Evolutionary conservation across 2,113 vertebrate genomes (phyloP).

Genomic region (Vulpes lagopus): DNA sequence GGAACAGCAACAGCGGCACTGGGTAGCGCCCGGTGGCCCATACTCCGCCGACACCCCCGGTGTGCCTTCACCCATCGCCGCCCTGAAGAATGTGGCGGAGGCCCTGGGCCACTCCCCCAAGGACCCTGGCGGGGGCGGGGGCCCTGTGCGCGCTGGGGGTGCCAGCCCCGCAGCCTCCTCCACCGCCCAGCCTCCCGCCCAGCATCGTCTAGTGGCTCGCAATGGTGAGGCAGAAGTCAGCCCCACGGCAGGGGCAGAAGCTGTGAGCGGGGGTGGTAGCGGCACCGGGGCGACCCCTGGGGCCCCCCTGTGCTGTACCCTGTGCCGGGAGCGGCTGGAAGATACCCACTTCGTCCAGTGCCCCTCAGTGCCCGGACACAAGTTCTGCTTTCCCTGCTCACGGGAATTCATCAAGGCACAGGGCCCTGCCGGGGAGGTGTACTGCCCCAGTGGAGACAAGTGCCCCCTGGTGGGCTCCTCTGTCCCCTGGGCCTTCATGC

Average conservation of each 20-base stretch:
- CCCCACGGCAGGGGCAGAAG: constrained; percentile 68
- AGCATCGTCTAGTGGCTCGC: constrained; percentile 88
- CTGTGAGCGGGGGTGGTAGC: constrained; percentile 61
- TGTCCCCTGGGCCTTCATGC: constrained; percentile 96
- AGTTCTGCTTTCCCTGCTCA: constrained; percentile 95
- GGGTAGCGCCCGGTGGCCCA: constrained; percentile 69
- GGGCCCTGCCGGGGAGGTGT: constrained; percentile 91
- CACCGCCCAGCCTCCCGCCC: constrained; percentile 87
- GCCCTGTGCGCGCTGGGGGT: constrained; percentile 86
- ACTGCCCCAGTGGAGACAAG: constrained; percentile 94
- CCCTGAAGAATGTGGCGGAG: constrained; percentile 92
- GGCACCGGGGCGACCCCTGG: constrained; percentile 83
- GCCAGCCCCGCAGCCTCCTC: constrained; percentile 90
- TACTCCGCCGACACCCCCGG: constrained; percentile 83
- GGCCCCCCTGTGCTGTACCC: constrained; percentile 92
- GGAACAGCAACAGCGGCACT: constrained; percentile 86
- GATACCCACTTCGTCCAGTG: constrained; percentile 91
- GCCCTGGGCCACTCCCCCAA: constrained; percentile 91
- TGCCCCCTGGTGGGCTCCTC: constrained; percentile 93
- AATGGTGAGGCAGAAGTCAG: constrained; percentile 89
- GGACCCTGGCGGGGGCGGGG: constrained; percentile 87
- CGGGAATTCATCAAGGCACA: constrained; percentile 93
- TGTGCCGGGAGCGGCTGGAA: constrained; percentile 93
- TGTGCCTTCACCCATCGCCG: constrained; percentile 89
- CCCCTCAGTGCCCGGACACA: constrained; percentile 92